phyloP scores from a whole-genome alignment of 2,797 vertebrate species.

The Scolopax bukidnonensis region DNA sequence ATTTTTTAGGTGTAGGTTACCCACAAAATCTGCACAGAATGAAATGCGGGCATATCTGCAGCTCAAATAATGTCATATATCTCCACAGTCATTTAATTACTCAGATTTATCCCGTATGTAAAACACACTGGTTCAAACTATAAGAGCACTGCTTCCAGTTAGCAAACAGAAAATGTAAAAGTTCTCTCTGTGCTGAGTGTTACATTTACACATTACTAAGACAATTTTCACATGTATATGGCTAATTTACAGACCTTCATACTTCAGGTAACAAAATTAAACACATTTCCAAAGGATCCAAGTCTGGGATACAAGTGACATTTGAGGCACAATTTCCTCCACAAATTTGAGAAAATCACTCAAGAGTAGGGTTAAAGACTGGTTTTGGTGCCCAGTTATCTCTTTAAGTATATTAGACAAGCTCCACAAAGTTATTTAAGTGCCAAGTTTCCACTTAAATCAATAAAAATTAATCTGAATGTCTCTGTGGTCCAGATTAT shows the following conservation, averaged over 20 bases:
- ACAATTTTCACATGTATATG: neutral
- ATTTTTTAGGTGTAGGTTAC: neutral
- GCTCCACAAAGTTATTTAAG: conserved; percentile 11
- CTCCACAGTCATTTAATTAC: neutral
- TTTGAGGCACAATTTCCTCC: neutral
- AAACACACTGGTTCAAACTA: neutral
- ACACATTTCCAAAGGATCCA: neutral
- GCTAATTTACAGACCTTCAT: neutral
- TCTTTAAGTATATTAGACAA: neutral
- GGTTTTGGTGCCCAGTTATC: neutral
- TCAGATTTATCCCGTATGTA: neutral
- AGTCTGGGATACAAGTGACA: neutral
- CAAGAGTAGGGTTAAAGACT: neutral
- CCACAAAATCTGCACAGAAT: neutral
- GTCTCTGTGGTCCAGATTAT: neutral
- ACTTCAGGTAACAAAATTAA: neutral
- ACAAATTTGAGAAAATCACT: neutral
- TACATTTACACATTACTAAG: neutral
- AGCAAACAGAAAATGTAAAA: neutral
- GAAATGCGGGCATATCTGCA: neutral
- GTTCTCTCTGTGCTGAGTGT: neutral
- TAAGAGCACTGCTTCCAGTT: neutral
- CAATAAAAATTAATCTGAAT: conserved; percentile 16
- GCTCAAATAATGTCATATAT: neutral
- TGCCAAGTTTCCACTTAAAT: neutral